phyloP scores from a whole-genome alignment of 2,888 invertebrate species.

The Cynaeus angustus region DNA sequence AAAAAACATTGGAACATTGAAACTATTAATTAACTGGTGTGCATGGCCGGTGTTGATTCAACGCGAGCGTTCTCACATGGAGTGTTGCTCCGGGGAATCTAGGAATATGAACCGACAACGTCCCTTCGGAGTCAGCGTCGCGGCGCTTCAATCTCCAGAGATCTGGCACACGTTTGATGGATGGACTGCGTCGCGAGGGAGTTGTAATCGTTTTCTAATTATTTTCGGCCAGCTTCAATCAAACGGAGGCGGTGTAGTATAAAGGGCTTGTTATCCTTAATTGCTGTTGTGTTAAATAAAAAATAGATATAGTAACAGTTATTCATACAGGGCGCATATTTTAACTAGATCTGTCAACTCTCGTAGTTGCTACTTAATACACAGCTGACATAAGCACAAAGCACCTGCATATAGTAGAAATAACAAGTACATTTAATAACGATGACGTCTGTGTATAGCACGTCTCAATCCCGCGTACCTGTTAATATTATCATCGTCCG shows the following conservation, averaged over 20 bases:
- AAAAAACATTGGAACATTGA: constrained; percentile 17
- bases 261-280: not conserved
- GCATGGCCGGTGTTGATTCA: constrained; percentile 30
- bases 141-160: constrained; percentile 48
- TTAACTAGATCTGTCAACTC: constrained; percentile 23
- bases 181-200: constrained; percentile 54
- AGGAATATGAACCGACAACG: constrained; percentile 39
- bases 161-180: constrained; percentile 60
- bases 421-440: constrained; percentile 48
- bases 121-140: constrained; percentile 39
- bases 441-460: constrained; percentile 41
- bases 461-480: constrained; percentile 45
- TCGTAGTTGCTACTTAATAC: constrained; percentile 21
- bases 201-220: constrained; percentile 49
- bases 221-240: constrained; percentile 39
- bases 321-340: not conserved
- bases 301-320: not conserved
- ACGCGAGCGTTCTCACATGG: constrained; percentile 31
- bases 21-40: constrained; percentile 31
- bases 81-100: constrained; percentile 32
- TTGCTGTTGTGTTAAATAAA: not conserved
- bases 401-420: constrained; percentile 35
- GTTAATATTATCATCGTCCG: constrained; percentile 43
- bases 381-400: constrained; percentile 24
- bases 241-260: not conserved